Evolutionary conservation across 2,888 invertebrate genomes (phyloP).

Genomic region (Drosophila siamana): DNA sequence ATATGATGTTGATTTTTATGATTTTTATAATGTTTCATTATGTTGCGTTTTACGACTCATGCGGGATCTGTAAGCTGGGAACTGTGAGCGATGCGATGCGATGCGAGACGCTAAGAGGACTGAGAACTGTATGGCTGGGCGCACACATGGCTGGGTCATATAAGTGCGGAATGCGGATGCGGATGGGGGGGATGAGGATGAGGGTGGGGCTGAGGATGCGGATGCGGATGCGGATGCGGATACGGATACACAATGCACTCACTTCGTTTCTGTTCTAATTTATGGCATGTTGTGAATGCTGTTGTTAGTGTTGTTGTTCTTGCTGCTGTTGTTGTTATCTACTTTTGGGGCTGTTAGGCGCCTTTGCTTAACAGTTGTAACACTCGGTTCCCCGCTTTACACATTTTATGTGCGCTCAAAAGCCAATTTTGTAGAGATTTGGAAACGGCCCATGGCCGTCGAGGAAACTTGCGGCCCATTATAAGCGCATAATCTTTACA

Average conservation of each 20-base stretch:
- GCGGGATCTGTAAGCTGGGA: slow-evolving; percentile 53
- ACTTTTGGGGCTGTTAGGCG: slow-evolving; percentile 51
- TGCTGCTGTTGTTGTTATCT: slow-evolving; percentile 45
- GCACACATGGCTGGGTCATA: slow-evolving; percentile 50
- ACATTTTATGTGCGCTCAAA: slow-evolving; percentile 79
- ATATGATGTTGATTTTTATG: slow-evolving; percentile 81
- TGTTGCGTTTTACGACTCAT: slow-evolving; percentile 78
- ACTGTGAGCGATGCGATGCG: background rate
- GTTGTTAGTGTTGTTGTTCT: slow-evolving; percentile 36
- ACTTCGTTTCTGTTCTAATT: slow-evolving; percentile 74
- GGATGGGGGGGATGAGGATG: slow-evolving; percentile 3
- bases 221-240: slow-evolving; percentile 31
- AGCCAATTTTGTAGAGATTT: slow-evolving; percentile 80
- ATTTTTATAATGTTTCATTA: slow-evolving; percentile 81
- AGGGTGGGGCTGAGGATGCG: slow-evolving; percentile 21
- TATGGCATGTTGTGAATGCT: slow-evolving; percentile 57
- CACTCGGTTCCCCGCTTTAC: slow-evolving; percentile 64
- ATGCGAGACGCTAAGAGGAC: slow-evolving; percentile 1
- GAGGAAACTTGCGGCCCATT: slow-evolving; percentile 75
- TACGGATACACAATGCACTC: slow-evolving; percentile 61
- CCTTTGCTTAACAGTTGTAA: slow-evolving; percentile 70
- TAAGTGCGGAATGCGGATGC: slow-evolving; percentile 27
- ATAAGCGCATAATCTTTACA: slow-evolving; percentile 78
- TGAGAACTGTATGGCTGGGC: too few relatives aligned
- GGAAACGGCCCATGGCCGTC: slow-evolving; percentile 51